Evolutionary conservation across 2,113 vertebrate species (phyloP).

Genomic region (Gambusia holbrooki): DNA sequence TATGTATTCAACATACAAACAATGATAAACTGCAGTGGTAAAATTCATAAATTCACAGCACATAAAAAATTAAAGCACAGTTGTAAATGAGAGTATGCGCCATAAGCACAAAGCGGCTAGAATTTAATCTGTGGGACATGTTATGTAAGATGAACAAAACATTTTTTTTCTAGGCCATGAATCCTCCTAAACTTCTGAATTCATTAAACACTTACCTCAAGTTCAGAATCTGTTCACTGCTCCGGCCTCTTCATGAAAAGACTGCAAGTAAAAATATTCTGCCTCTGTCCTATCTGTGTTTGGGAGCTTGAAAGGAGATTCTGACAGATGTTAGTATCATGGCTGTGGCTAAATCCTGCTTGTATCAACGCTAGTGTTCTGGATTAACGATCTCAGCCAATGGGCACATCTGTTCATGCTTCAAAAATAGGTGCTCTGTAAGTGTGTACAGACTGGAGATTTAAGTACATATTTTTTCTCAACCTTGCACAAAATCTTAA

Average conservation of each 20-base stretch:
- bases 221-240: constrained; percentile 9
- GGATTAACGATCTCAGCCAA: constrained; percentile 79
- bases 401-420: constrained; percentile 75
- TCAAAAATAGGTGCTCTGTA: constrained; percentile 61
- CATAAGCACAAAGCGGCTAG: background rate
- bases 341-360: constrained; percentile 77
- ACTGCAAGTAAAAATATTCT: constrained; percentile 29
- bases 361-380: constrained; percentile 69
- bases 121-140: constrained; percentile 22
- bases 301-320: constrained; percentile 46
- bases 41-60: background rate
- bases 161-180: constrained; percentile 30
- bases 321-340: constrained; percentile 80
- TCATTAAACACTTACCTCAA: constrained; percentile 60
- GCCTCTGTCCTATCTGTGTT: constrained; percentile 31
- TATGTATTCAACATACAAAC: background rate
- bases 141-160: constrained; percentile 58
- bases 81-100: background rate
- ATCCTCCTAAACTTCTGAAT: constrained; percentile 2
- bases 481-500: constrained; percentile 24
- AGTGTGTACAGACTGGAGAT: constrained; percentile 26
- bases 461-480: background rate
- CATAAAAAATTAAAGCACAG: background rate
- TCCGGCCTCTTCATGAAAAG: constrained; percentile 12
- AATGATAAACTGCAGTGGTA: background rate